These are phyloP conservation scores for Idaea aversata DNA, from an alignment of 2,888 invertebrate species.

Conservation along the genomic window DNA sequence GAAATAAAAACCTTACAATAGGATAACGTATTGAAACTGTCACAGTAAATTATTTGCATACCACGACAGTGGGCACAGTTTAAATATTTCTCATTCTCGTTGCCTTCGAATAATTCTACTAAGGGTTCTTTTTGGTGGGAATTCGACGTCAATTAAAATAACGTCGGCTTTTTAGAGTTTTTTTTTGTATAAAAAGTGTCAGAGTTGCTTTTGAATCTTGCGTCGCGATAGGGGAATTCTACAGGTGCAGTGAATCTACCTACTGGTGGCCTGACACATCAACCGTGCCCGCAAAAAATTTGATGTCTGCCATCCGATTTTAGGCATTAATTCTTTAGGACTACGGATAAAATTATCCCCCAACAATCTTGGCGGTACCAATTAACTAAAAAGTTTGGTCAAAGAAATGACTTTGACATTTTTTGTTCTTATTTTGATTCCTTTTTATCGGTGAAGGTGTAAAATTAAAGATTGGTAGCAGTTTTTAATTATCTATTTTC, in stretches of 20 bases:
- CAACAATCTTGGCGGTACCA: background rate
- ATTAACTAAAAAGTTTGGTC: constrained; percentile 5
- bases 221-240: constrained; percentile 68
- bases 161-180: constrained; percentile 54
- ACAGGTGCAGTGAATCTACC: constrained; percentile 65
- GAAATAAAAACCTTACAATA: constrained; percentile 36
- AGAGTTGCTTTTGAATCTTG: constrained; percentile 72
- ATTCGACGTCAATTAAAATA: constrained; percentile 75
- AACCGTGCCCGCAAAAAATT: constrained; percentile 38
- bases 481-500: constrained; percentile 11
- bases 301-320: constrained; percentile 23
- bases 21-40: constrained; percentile 48
- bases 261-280: constrained; percentile 64
- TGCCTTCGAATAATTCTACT: constrained; percentile 64
- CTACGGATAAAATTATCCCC: constrained; percentile 13
- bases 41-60: constrained; percentile 71
- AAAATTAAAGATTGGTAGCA: constrained; percentile 37
- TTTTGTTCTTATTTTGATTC: constrained; percentile 32
- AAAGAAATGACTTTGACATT: constrained; percentile 23
- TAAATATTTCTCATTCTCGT: constrained; percentile 67
- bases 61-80: constrained; percentile 49
- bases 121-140: constrained; percentile 60
- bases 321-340: constrained; percentile 31
- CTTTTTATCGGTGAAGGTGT: constrained; percentile 41
- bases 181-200: constrained; percentile 53